phyloP scores from a whole-genome alignment of 2,888 invertebrate genomes.

The Aethes cnicana region DNA sequence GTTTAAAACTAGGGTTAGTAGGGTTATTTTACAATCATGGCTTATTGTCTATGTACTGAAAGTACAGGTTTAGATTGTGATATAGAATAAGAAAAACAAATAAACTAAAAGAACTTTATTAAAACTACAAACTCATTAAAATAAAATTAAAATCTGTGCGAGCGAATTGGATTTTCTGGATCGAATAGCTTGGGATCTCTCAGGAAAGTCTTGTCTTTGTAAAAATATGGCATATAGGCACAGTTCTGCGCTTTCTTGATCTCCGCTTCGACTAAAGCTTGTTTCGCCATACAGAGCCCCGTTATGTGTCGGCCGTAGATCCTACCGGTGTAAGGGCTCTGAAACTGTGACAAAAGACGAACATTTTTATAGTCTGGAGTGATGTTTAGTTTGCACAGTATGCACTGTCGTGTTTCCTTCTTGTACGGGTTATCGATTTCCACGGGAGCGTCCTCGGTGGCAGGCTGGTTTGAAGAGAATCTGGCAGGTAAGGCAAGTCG shows the following conservation, averaged over 20 bases:
- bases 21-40: too few relatives aligned
- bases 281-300: conserved; percentile 93
- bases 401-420: conserved; percentile 87
- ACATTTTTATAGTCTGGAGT: conserved; percentile 95
- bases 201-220: conserved; percentile 90
- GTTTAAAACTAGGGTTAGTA: too few relatives aligned
- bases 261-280: conserved; percentile 87
- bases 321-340: conserved; percentile 96
- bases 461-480: conserved; percentile 45
- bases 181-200: conserved; percentile 96
- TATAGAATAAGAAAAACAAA: neutral
- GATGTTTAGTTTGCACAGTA: conserved; percentile 92
- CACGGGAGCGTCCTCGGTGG: conserved; percentile 67
- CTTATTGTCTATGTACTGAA: too few relatives aligned
- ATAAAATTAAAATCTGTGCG: conserved; percentile 86
- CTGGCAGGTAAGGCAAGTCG: conserved; percentile 33
- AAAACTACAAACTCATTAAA: conserved; percentile 19
- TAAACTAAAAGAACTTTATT: conserved; percentile 27
- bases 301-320: conserved; percentile 97
- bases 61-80: too few relatives aligned
- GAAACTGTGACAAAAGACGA: conserved; percentile 95
- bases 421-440: conserved; percentile 91
- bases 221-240: conserved; percentile 91
- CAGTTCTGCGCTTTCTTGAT: conserved; percentile 89
- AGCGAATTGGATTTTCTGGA: conserved; percentile 90